These are phyloP conservation scores for Aricia agestis DNA, from an alignment of 1,140 invertebrate genomes.

Conservation along the genomic window DNA sequence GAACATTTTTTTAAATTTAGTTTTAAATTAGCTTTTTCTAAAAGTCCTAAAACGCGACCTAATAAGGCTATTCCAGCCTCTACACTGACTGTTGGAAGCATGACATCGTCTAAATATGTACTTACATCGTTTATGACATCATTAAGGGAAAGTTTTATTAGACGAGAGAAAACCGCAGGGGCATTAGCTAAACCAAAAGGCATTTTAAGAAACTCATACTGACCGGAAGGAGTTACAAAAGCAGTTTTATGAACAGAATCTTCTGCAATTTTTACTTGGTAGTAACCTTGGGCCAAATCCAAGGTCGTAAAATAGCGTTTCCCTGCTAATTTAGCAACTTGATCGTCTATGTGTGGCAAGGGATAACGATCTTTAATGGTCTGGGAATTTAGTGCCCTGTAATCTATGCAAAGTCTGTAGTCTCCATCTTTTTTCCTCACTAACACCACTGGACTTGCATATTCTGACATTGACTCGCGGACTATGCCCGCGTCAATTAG, in stretches of 20 bases:
- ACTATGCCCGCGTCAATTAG: too few species aligned
- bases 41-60: not conserved
- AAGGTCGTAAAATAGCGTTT: slow-evolving; percentile 21
- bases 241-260: not conserved
- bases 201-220: slow-evolving; percentile 23
- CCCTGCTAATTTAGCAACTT: slow-evolving; percentile 13
- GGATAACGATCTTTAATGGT: slow-evolving; percentile 24
- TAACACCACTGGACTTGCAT: too few species aligned
- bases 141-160: too few species aligned
- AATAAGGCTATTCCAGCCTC: too few species aligned
- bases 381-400: slow-evolving; percentile 14
- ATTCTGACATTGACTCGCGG: too few species aligned
- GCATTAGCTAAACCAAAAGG: slow-evolving; percentile 22
- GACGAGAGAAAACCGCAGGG: not conserved
- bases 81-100: too few species aligned
- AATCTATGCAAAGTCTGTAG: slow-evolving; percentile 20
- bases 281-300: slow-evolving; percentile 21
- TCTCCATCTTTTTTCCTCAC: not conserved
- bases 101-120: too few species aligned
- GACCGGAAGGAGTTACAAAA: not conserved
- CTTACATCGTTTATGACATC: too few species aligned
- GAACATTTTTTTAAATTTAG: slow-evolving; percentile 25
- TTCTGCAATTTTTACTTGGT: slow-evolving; percentile 16
- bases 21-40: slow-evolving; percentile 20
- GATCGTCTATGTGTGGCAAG: slow-evolving; percentile 25